phyloP scores from a whole-genome alignment of 2,113 vertebrate genomes.

The Mixornis gularis region DNA sequence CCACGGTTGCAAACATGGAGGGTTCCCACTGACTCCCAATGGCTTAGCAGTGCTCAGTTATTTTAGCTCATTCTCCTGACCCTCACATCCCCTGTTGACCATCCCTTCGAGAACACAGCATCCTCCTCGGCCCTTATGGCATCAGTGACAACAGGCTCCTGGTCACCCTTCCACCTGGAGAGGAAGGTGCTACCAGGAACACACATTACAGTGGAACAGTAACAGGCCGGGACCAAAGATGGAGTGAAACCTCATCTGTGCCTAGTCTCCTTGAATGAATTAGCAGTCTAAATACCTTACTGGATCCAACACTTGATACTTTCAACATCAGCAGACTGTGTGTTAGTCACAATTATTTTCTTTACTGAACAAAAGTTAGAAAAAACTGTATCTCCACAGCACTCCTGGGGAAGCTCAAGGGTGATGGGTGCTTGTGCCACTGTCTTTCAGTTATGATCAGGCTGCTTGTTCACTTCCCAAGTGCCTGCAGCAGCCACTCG shows the following conservation, averaged over 20 bases:
- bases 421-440: not conserved
- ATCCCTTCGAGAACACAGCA: not conserved
- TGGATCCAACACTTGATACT: not conserved
- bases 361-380: not conserved
- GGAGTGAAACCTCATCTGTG: not conserved
- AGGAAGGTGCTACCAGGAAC: not conserved
- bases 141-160: not conserved
- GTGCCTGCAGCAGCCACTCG: not conserved
- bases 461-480: not conserved
- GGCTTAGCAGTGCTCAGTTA: fast-evolving
- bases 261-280: not conserved
- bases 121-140: not conserved
- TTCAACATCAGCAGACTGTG: not conserved
- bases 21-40: not conserved
- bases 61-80: not conserved
- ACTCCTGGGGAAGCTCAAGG: not conserved
- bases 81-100: fast-evolving
- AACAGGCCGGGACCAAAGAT: not conserved
- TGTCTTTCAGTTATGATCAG: not conserved
- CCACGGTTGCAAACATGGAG: fast-evolving
- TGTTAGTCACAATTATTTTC: not conserved
- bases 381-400: not conserved
- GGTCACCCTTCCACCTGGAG: fast-evolving
- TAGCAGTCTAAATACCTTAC: not conserved
- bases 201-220: fast-evolving